Percentiles rank a stretch among this genome's conserved stretches.
Evolutionary conservation across 2,888 invertebrate genomes (phyloP).

Genomic region (Hyles lineata): DNA sequence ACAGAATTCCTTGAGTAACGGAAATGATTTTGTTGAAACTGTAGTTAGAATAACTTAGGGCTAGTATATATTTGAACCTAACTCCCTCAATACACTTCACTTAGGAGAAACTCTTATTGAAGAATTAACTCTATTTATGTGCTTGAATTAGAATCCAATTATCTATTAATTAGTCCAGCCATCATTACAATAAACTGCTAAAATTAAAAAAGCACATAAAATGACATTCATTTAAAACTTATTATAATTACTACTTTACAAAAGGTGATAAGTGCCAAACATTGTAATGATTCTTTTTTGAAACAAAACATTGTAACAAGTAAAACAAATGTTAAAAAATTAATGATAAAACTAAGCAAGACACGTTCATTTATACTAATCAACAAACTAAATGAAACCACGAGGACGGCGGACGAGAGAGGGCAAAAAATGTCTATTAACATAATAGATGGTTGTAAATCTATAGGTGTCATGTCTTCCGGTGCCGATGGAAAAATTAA

Average conservation of each 20-base stretch:
- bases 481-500: constrained; percentile 59
- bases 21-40: no score
- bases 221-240: background rate
- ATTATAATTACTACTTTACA: background rate
- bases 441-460: constrained; percentile 75
- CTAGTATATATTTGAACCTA: no score
- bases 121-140: no score
- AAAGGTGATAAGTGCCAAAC: background rate
- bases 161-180: no score
- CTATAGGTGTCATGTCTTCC: constrained; percentile 74
- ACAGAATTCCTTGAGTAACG: no score
- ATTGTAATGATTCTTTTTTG: background rate
- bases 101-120: no score
- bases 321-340: constrained; percentile 23
- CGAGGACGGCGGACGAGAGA: constrained; percentile 38
- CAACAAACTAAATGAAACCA: constrained; percentile 40
- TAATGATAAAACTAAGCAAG: constrained; percentile 24
- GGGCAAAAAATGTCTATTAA: constrained; percentile 61
- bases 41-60: no score
- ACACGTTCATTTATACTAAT: constrained; percentile 29
- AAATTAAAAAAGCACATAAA: background rate
- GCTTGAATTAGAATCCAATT: no score
- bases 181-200: background rate
- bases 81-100: no score
- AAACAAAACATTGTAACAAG: background rate